phyloP scores from a whole-genome alignment of 2,888 invertebrate genomes.

The Neelides folsomi region DNA sequence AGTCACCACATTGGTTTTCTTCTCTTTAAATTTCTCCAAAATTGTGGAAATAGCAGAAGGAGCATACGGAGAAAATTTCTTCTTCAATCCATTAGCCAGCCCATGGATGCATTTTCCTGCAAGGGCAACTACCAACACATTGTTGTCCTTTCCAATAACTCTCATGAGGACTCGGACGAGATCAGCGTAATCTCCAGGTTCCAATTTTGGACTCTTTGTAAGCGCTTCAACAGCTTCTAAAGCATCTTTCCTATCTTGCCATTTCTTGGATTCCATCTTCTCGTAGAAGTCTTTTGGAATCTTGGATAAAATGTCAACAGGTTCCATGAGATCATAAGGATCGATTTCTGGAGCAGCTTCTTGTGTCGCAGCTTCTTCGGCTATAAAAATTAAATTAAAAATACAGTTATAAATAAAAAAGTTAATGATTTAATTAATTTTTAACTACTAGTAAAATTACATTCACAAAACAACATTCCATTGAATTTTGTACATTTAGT shows the following conservation, averaged over 20 bases:
- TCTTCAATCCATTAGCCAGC: slow-evolving; percentile 73
- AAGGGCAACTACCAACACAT: slow-evolving; percentile 79
- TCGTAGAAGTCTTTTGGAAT: slow-evolving; percentile 92
- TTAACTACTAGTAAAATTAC: too few species aligned
- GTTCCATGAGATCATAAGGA: slow-evolving; percentile 77
- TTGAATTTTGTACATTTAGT: too few species aligned
- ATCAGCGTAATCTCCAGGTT: slow-evolving; percentile 84
- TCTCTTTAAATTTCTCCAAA: slow-evolving; percentile 94
- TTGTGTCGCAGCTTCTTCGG: slow-evolving; percentile 36
- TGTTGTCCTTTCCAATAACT: slow-evolving; percentile 85
- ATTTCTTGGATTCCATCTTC: slow-evolving; percentile 85
- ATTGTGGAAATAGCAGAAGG: slow-evolving; percentile 58
- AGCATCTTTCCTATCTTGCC: slow-evolving; percentile 90
- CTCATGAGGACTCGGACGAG: slow-evolving; percentile 69
- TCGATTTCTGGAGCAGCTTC: slow-evolving; percentile 55
- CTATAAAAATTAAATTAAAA: slow-evolving; percentile 8
- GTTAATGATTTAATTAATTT: too few species aligned
- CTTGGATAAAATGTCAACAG: slow-evolving; percentile 83
- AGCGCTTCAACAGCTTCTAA: slow-evolving; percentile 68
- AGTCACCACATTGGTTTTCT: slow-evolving; percentile 76
- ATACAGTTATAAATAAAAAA: too few species aligned
- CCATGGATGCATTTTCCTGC: slow-evolving; percentile 70
- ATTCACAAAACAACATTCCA: too few species aligned
- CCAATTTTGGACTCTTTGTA: slow-evolving; percentile 64
- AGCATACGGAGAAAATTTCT: slow-evolving; percentile 74